Conservation (phyloP, 2,797 vertebrate species). For the Coccyzus lansbergi region DNA sequence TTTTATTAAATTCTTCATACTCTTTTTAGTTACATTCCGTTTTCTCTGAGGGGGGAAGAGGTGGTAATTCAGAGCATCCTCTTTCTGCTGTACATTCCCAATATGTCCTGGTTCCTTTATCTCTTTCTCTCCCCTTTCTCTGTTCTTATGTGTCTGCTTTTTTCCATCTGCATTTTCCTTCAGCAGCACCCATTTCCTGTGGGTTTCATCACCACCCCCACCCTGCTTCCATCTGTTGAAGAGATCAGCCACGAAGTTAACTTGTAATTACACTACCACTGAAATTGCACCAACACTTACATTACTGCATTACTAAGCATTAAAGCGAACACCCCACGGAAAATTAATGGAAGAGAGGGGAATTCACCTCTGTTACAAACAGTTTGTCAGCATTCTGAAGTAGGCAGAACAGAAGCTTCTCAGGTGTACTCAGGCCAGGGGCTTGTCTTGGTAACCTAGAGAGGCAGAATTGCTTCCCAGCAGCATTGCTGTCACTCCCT, state of each 20-base stretch:
- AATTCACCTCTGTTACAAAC: background rate
- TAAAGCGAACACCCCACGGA: background rate
- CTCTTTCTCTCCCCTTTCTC: slow-evolving; percentile 18
- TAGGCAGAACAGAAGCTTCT: background rate
- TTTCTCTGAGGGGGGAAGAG: background rate
- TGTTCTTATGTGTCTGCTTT: slow-evolving; percentile 50
- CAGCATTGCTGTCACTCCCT: background rate
- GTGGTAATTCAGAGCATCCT: background rate
- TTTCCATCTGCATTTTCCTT: slow-evolving; percentile 65
- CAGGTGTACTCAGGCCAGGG: background rate
- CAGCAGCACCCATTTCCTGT: slow-evolving; percentile 71
- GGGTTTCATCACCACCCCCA: slow-evolving; percentile 72
- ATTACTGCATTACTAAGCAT: slow-evolving; percentile 26
- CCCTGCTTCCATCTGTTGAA: slow-evolving; percentile 69
- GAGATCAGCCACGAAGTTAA: slow-evolving; percentile 63
- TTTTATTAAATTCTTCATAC: background rate
- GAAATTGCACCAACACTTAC: slow-evolving; percentile 45
- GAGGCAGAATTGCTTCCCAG: background rate
- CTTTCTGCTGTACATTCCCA: background rate
- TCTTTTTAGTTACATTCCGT: background rate
- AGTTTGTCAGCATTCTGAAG: background rate
- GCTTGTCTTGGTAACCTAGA: background rate
- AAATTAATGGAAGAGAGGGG: background rate
- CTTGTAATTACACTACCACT: slow-evolving; percentile 51
- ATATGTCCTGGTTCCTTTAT: background rate